Conservation (phyloP, 2,113 vertebrate species). For the Forbesichthys agassizii region DNA sequence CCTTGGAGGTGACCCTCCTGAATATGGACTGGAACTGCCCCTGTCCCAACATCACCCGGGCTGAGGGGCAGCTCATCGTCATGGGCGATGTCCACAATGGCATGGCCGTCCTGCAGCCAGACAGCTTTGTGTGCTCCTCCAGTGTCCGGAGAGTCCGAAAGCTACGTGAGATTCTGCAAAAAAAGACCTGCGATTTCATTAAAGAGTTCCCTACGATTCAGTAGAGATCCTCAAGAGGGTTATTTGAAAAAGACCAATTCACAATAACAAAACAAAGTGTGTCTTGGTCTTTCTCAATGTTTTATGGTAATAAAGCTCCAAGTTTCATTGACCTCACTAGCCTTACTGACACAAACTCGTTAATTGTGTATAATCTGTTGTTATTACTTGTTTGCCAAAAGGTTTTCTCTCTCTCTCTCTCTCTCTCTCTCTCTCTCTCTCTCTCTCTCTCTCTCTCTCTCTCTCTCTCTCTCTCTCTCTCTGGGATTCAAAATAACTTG, state of each 20-base stretch:
- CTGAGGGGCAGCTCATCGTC: conserved; percentile 87
- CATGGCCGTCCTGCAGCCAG: conserved; percentile 92
- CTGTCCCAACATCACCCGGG: conserved; percentile 88
- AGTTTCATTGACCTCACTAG: conserved; percentile 58
- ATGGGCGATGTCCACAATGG: conserved; percentile 96
- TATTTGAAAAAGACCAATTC: background rate
- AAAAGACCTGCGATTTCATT: conserved; percentile 93
- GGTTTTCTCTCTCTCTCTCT: background rate
- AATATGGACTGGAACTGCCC: conserved; percentile 97
- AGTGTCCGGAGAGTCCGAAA: conserved; percentile 87
- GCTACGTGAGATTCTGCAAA: conserved; percentile 88
- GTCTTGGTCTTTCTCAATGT: background rate
- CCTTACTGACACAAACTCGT: conserved; percentile 15
- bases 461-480: background rate
- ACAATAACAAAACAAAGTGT: background rate
- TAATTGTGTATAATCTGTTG: conserved; percentile 14
- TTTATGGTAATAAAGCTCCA: conserved; percentile 12
- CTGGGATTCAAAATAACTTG: background rate
- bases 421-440: background rate
- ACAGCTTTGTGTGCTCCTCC: conserved; percentile 89
- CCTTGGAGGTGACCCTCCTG: conserved; percentile 90
- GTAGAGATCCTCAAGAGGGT: conserved; percentile 56
- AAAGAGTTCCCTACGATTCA: conserved; percentile 86
- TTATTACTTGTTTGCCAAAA: conserved; percentile 3
- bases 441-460: no score